A percentile compares a stretch with the other conserved stretches of the same genome.
These are phyloP conservation scores for Aphelinus atriplicis DNA, from an alignment of 1,140 invertebrate genomes.

Conservation along the genomic window DNA sequence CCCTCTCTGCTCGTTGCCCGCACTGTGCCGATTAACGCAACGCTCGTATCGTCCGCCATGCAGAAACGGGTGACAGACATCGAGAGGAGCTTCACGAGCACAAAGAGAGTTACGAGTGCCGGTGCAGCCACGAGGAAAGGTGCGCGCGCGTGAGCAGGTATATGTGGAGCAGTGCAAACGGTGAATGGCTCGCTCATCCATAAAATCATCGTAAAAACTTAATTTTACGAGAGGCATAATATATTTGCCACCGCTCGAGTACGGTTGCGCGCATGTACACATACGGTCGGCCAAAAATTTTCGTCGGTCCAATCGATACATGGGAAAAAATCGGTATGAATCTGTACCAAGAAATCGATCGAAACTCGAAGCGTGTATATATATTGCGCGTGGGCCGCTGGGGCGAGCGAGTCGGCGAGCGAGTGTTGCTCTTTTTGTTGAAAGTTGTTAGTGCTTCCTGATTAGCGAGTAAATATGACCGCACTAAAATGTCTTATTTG, in stretches of 20 bases:
- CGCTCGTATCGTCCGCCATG: too few relatives aligned
- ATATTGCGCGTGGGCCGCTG: background rate
- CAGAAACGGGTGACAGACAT: too few relatives aligned
- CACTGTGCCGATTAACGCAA: too few relatives aligned
- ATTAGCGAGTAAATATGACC: background rate
- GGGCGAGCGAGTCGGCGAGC: too few relatives aligned
- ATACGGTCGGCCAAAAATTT: background rate
- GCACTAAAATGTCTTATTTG: constrained; percentile 25
- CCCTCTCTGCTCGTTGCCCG: too few relatives aligned
- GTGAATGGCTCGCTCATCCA: constrained; percentile 57
- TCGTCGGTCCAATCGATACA: too few relatives aligned
- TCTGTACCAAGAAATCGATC: constrained; percentile 4
- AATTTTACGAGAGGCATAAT: constrained; percentile 68
- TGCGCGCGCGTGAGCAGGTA: constrained; percentile 40
- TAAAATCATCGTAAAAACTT: constrained; percentile 69
- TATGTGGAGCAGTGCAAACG: constrained; percentile 4
- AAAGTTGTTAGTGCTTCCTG: background rate
- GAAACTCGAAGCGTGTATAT: constrained; percentile 4
- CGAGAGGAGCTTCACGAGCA: too few relatives aligned
- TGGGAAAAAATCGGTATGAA: too few relatives aligned
- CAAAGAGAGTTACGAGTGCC: background rate
- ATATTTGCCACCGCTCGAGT: constrained; percentile 62
- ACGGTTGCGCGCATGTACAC: constrained; percentile 32
- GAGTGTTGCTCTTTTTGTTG: background rate
- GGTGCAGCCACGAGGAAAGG: background rate